phyloP scores from a whole-genome alignment of 1,140 invertebrate genomes.

The Arctopsyche grandis region DNA sequence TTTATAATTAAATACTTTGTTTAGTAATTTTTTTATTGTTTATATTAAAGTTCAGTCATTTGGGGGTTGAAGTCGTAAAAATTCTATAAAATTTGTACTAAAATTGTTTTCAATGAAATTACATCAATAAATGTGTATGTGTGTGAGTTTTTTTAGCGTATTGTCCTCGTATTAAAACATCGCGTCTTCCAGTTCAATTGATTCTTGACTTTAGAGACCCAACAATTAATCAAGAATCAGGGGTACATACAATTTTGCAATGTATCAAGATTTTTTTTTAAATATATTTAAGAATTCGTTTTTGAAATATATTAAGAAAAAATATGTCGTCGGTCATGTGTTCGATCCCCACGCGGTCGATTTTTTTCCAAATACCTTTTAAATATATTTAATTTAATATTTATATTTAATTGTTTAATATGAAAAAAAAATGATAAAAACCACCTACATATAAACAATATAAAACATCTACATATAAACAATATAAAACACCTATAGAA shows the following conservation, averaged over 20 bases:
- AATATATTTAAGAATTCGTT: too few relatives aligned
- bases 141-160: neutral
- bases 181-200: constrained; percentile 38
- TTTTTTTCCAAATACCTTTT: too few relatives aligned
- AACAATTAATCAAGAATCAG: constrained; percentile 34
- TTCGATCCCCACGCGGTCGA: too few relatives aligned
- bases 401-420: too few relatives aligned
- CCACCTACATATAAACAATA: too few relatives aligned
- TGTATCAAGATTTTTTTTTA: too few relatives aligned
- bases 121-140: constrained; percentile 15
- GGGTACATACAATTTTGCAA: neutral
- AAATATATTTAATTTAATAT: too few relatives aligned
- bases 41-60: neutral
- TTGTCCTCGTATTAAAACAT: constrained; percentile 36
- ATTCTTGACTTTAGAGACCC: constrained; percentile 31
- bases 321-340: too few relatives aligned
- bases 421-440: too few relatives aligned
- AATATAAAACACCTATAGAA: too few relatives aligned
- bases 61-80: neutral
- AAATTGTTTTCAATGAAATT: neutral
- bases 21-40: neutral
- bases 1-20: neutral
- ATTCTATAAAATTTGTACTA: neutral
- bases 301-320: too few relatives aligned
- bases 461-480: too few relatives aligned